These are phyloP conservation scores for Archocentrus centrarchus DNA, from an alignment of 2,113 vertebrate genomes.

Conservation along the genomic window DNA sequence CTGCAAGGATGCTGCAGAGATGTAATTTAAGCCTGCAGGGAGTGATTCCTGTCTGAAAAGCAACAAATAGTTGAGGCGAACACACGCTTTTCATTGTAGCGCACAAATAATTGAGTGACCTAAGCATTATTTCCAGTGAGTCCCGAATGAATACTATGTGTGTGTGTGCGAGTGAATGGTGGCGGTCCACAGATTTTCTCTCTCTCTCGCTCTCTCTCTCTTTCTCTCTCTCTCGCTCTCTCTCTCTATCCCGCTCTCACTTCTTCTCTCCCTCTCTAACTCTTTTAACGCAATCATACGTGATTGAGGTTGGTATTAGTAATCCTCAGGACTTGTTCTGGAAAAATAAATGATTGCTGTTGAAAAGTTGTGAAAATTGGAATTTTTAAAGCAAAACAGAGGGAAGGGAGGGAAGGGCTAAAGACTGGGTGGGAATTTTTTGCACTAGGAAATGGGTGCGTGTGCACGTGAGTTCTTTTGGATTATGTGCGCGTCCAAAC, in stretches of 20 bases:
- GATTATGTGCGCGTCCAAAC: not conserved
- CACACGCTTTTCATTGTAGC: slow-evolving; percentile 33
- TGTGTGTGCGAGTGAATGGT: slow-evolving; percentile 58
- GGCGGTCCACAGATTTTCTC: slow-evolving; percentile 30
- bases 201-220: not conserved
- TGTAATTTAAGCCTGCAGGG: slow-evolving; percentile 47
- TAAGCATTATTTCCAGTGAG: slow-evolving; percentile 28
- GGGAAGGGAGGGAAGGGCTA: not conserved
- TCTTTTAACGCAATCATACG: slow-evolving; percentile 92
- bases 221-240: not conserved
- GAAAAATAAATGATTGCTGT: not conserved
- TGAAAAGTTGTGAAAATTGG: slow-evolving; percentile 24
- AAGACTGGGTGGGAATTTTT: not conserved
- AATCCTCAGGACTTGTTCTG: slow-evolving; percentile 63
- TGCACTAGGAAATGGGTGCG: not conserved
- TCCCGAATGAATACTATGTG: slow-evolving; percentile 47
- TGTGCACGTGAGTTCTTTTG: not conserved
- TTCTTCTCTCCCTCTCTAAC: slow-evolving; percentile 40
- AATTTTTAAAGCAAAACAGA: not conserved
- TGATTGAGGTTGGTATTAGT: slow-evolving; percentile 92
- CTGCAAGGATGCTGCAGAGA: slow-evolving; percentile 73
- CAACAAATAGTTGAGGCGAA: slow-evolving; percentile 70
- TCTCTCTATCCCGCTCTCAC: slow-evolving; percentile 18
- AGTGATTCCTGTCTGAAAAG: slow-evolving; percentile 32
- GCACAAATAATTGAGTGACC: slow-evolving; percentile 50